A percentile compares a stretch with the other conserved stretches of the same genome.
Evolutionary conservation across 2,797 vertebrate species (phyloP).

Genomic region (Propithecus perrieri): DNA sequence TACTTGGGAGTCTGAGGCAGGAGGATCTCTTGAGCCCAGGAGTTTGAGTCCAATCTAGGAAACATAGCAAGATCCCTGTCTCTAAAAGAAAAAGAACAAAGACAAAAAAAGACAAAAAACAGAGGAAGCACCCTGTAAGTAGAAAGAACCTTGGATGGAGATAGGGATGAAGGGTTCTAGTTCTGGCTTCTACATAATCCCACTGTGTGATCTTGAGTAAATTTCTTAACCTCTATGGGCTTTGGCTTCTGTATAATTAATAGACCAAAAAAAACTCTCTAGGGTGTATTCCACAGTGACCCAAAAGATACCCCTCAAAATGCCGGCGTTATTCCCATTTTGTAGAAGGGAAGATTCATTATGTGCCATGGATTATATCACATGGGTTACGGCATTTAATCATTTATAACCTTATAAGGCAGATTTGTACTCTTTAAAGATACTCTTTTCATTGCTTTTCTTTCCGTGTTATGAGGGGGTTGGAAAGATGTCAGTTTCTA

Average conservation of each 20-base stretch:
- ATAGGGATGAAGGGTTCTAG: neutral
- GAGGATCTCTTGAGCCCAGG: neutral
- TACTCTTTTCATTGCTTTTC: neutral
- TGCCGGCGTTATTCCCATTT: neutral
- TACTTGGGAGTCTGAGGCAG: neutral
- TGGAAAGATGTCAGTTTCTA: constrained; percentile 16
- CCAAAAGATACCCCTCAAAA: neutral
- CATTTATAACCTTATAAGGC: neutral
- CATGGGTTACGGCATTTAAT: neutral
- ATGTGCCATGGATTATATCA: neutral
- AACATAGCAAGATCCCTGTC: neutral
- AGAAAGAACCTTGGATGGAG: neutral
- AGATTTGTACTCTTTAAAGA: neutral
- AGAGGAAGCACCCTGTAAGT: neutral
- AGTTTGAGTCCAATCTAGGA: neutral
- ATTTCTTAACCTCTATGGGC: neutral
- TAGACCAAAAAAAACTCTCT: neutral
- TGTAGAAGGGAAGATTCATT: neutral
- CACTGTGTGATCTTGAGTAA: neutral
- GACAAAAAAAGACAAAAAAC: neutral
- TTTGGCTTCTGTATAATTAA: neutral
- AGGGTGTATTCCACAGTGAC: neutral
- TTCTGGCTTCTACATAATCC: neutral
- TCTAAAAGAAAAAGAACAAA: neutral
- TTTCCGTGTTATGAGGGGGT: neutral